These are phyloP conservation scores for Pygmarrhopalites habei DNA, from an alignment of 1,140 invertebrate species.

Conservation along the genomic window DNA sequence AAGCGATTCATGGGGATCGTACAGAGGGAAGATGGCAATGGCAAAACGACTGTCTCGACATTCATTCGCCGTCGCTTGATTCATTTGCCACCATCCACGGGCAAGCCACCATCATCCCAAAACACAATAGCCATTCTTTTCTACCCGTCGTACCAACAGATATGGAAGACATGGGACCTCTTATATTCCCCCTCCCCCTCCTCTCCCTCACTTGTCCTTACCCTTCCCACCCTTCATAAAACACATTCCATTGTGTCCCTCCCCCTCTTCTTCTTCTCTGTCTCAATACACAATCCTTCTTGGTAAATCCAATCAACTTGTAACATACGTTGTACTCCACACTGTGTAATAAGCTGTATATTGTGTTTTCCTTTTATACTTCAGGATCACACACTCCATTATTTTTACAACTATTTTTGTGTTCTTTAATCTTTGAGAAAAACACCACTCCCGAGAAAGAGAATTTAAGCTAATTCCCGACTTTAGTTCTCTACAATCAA, in stretches of 20 bases:
- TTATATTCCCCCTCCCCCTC: constrained; percentile 4
- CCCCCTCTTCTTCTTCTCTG: neutral
- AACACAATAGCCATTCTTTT: constrained; percentile 29
- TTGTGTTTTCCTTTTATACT: too few relatives aligned
- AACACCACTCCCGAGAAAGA: too few relatives aligned
- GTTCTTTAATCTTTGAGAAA: too few relatives aligned
- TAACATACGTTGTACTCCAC: too few relatives aligned
- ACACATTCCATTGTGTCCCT: neutral
- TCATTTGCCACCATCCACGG: constrained; percentile 10
- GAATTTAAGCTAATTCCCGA: too few relatives aligned
- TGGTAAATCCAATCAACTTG: neutral
- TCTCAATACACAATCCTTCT: neutral
- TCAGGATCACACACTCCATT: too few relatives aligned
- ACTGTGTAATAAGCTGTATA: too few relatives aligned
- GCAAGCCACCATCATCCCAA: constrained; percentile 18
- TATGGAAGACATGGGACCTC: constrained; percentile 30
- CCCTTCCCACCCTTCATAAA: neutral
- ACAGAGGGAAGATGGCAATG: constrained; percentile 12
- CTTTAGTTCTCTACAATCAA: too few relatives aligned
- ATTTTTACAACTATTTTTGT: too few relatives aligned
- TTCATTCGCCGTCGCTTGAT: constrained; percentile 18
- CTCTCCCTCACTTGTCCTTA: constrained; percentile 2
- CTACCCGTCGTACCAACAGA: constrained; percentile 16
- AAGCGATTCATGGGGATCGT: constrained; percentile 32
- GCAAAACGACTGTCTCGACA: constrained; percentile 16